Evolutionary conservation across 1,140 invertebrate species (phyloP).

Genomic region (Solen grandis): DNA sequence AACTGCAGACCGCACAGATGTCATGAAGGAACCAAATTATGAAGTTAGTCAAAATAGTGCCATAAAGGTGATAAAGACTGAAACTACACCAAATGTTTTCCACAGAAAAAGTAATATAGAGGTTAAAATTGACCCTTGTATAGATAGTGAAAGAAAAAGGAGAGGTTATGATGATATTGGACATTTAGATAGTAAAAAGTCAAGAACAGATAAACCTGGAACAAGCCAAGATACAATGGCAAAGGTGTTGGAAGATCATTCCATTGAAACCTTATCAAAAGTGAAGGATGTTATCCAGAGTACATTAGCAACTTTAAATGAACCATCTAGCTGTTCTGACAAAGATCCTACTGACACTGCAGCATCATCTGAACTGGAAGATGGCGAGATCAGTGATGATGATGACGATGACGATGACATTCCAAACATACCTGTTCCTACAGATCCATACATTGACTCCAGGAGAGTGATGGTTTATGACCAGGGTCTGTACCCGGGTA

Average conservation of each 20-base stretch:
- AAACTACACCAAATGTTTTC: not conserved
- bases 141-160: no score
- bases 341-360: not conserved
- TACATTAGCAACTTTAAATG: not conserved
- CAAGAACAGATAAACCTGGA: not conserved
- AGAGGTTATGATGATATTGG: not conserved
- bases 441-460: not conserved
- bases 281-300: conserved; percentile 33
- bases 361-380: conserved; percentile 30
- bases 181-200: not conserved
- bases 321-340: not conserved
- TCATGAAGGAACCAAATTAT: not conserved
- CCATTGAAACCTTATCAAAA: conserved; percentile 31
- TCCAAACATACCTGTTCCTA: not conserved
- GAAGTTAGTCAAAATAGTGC: not conserved
- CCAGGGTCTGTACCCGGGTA: not conserved
- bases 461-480: not conserved
- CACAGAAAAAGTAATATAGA: not conserved
- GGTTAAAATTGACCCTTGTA: not conserved
- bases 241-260: not conserved
- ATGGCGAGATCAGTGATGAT: conserved; percentile 54
- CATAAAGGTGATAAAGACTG: not conserved
- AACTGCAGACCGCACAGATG: no score
- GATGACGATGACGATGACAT: not conserved
- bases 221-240: not conserved